A percentile compares a stretch with the other conserved stretches of the same genome.
Conservation (phyloP, 2,888 invertebrate genomes). For the Cordilura impudica region DNA sequence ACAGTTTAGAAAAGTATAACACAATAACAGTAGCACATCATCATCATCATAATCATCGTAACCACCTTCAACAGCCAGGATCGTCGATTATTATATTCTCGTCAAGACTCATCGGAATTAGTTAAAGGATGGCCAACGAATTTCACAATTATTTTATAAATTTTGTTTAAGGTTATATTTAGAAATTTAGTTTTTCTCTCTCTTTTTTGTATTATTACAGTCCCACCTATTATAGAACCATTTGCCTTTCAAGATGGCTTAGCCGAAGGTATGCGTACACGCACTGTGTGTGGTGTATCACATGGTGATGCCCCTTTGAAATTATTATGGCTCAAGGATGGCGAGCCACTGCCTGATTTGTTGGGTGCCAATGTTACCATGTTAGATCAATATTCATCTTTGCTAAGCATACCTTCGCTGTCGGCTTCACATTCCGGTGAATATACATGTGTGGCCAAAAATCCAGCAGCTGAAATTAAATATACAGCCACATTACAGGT, state of each 20-base stretch:
- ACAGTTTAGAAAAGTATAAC: background rate
- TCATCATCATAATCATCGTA: constrained; percentile 1
- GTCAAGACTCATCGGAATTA: background rate
- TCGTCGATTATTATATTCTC: too few species aligned
- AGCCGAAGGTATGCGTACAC: constrained; percentile 89
- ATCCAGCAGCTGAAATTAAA: constrained; percentile 88
- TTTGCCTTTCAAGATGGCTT: constrained; percentile 90
- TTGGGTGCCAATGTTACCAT: constrained; percentile 84
- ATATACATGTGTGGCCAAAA: constrained; percentile 88
- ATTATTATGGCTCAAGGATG: constrained; percentile 91
- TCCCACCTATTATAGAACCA: constrained; percentile 91
- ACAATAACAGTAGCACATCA: background rate
- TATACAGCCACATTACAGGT: constrained; percentile 89
- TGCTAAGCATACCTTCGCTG: constrained; percentile 87
- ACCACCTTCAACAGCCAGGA: background rate
- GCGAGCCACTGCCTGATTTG: constrained; percentile 83
- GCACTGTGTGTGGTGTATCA: constrained; percentile 89
- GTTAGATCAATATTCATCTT: constrained; percentile 87
- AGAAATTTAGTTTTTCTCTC: constrained; percentile 50
- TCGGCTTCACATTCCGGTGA: constrained; percentile 87
- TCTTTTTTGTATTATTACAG: constrained; percentile 79
- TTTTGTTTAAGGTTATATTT: constrained; percentile 51
- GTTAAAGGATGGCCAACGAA: background rate
- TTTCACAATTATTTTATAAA: constrained; percentile 27
- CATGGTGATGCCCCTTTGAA: constrained; percentile 88